Evolutionary conservation across 64 coral and sea anemone species (phyloP), one percentile per base, ranked within the genome.

Genomic region (Stichodactyla helianthus): DNA sequence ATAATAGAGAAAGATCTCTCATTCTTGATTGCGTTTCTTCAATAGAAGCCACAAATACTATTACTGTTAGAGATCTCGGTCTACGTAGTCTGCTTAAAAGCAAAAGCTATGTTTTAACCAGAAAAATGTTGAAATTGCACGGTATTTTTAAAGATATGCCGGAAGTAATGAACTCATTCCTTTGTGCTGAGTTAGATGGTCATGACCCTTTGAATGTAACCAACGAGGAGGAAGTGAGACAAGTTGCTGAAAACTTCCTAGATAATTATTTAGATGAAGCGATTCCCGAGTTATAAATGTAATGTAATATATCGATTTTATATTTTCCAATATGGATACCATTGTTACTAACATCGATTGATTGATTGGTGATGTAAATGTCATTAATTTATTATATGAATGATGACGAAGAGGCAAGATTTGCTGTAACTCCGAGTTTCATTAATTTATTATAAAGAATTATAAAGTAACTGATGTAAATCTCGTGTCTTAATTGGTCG

Each of bases 61-160:
- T 18, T 20, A 64, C 13, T 18, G 61, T 64, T 64, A 64, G 61
- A 64, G 61, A 64, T 64, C 61, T 64, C 19, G 61, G 61, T 64
- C 61, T 64, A 16, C 1, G 13, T 20, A 0, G 61, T 64, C 0
- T 64, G 4, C 61, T 64, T 64, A 64, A 64, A 64, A 15, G 1
- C 61, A 64, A 64, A 64, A 64, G 61, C 61, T 20, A 64, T 64
- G 61, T 64, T 64, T 64, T 64, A 64, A 18, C 61, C 13, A 64
- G 61, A 64, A 20, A 64, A 64, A 2, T 20, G 19, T 5, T 64
- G 61, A 64, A 64, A 64, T 20, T 64, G 61, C 61, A 64, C 13
- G 19, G 61, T 64, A 64, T 64, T 64, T 64, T 64, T 64, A 64
- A 64, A 64, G 61, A 64, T 64, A 64, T 64, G 61, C 61, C 61